Percentiles rank a stretch among this genome's conserved stretches.
phyloP scores from a whole-genome alignment of 1,140 invertebrate species.

The Rhizoglyphus robini region DNA sequence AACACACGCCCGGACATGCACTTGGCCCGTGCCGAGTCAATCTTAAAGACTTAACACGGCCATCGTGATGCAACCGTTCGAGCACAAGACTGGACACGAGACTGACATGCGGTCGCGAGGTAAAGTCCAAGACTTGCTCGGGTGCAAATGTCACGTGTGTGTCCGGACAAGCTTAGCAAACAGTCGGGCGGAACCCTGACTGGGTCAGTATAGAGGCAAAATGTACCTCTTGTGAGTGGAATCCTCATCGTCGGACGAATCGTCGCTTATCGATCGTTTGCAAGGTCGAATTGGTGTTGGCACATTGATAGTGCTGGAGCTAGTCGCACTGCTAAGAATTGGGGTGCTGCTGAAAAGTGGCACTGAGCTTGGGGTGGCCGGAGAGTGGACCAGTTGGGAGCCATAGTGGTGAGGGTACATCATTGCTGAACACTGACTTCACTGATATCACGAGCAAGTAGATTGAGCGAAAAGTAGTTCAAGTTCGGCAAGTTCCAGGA shows the following conservation, averaged over 20 bases:
- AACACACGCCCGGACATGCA: conserved; percentile 4
- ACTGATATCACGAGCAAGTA: neutral
- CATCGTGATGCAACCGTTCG: conserved; percentile 14
- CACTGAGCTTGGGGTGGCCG: neutral
- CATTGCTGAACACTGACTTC: neutral
- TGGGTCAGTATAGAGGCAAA: neutral
- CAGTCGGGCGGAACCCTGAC: neutral
- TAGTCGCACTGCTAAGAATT: neutral
- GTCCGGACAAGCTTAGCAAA: neutral
- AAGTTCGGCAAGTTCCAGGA: neutral
- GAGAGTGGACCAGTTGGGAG: neutral
- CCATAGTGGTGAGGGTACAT: neutral
- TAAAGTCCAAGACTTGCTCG: neutral
- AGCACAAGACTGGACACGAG: conserved; percentile 13
- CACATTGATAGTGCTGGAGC: neutral
- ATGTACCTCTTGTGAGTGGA: conserved; percentile 1
- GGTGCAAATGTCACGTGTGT: neutral
- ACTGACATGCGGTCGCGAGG: neutral
- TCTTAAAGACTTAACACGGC: neutral
- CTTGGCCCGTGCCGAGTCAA: neutral
- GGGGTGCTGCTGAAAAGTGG: conserved; percentile 5
- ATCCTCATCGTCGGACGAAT: conserved; percentile 4
- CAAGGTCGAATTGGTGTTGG: neutral
- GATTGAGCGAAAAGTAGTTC: neutral
- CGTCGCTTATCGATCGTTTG: conserved; percentile 6